Base-by-base conservation (phyloP, 1,140 invertebrate genomes). In the Hyles euphorbiae region DNA sequence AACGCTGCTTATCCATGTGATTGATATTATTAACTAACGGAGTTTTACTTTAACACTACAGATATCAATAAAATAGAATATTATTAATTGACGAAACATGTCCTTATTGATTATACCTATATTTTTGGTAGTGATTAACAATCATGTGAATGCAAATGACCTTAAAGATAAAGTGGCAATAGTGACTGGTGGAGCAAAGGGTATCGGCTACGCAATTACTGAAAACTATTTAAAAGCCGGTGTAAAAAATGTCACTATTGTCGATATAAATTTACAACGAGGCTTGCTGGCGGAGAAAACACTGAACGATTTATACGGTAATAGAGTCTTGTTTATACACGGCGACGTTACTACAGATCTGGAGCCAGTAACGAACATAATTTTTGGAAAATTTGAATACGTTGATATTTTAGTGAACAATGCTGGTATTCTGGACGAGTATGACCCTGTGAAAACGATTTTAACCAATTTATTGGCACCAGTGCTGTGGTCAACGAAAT, bases 251-350 rank as follows among this genome's bases (percentile, higher is more conserved):
- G 66, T 61, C 0, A 70, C 78, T 6, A 76, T 91, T 44, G 61
- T 91, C 0, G 90, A 91, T 57, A 64, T 82, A 36, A 72, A 58
- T 22, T n/a, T 44, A 58, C 7, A 3, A 43, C 40, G 36, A 8
- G 56, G 47, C 32, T 3, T 33, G 6, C 9, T 43, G 40, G 34
- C 56, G n/a, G 49, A n/a, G 10, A 34, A 44, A 32, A 22, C 3
- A 33, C 11, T 58, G 2, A 58, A 50, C 22, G 11, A 0, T 7
- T 46, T 11, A 33, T 46, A 55, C 43, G 54, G 45, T 3, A 9
- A 47, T 1, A 56, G 48, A 34, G 45, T 33, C 3, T 3, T 34
- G 32, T 56, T 56, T 34, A 36, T 56, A 1, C 32, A 56, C n/a
- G 46, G 54, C 33, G 54, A 56, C n/a, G 33, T 56, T n/a, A 56